Base-by-base conservation (phyloP, 1,140 invertebrate genomes). In the Mercenaria mercenaria region DNA sequence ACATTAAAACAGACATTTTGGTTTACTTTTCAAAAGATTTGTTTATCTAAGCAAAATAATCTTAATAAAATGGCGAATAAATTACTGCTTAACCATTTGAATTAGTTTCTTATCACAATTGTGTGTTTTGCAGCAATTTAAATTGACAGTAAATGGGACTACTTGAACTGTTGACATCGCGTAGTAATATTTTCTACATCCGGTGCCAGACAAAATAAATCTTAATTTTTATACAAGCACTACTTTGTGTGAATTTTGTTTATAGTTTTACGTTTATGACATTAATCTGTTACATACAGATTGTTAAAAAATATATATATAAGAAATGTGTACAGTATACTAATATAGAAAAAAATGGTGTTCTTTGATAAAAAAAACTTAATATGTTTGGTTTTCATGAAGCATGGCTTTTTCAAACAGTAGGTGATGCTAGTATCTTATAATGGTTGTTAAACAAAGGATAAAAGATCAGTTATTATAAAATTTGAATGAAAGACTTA, bases 111-210 rank as follows among this genome's bases (percentile, higher is more conserved):
- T 79, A 79, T 79, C 76, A 79, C n/a, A 79, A 79, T 32, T 13
- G 34, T 41, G 39, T 74, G 34, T 74, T 69, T 77, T 79, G 1
- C n/a, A 41, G 32, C 13, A 20, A 15, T 43, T 37, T 67, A 67
- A 61, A 61, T 67, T 64, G 56, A 39, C n/a, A 67, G n/a, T 79
- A 79, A 79, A 79, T 52, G 39, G 56, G 34, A 67, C 80, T 82
- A 82, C 80, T 82, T 82, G 80, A 82, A 64, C 80, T 64, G 37
- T 20, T 43, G 80, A 43, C 61, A 64, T 64, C 37, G 80, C 56
- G 80, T n/a, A 82, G 56, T 64, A 67, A 82, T 82, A 64, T 59
- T 59, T 82, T 82, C 34, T 37, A 43, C 80, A 43, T 80, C 77
- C 77, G 77, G 77, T 56, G 41, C 77, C 43, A 52, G 77, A 39